phyloP scores from a whole-genome alignment of 2,113 vertebrate genomes.

The Drymodes brunneopygia region DNA sequence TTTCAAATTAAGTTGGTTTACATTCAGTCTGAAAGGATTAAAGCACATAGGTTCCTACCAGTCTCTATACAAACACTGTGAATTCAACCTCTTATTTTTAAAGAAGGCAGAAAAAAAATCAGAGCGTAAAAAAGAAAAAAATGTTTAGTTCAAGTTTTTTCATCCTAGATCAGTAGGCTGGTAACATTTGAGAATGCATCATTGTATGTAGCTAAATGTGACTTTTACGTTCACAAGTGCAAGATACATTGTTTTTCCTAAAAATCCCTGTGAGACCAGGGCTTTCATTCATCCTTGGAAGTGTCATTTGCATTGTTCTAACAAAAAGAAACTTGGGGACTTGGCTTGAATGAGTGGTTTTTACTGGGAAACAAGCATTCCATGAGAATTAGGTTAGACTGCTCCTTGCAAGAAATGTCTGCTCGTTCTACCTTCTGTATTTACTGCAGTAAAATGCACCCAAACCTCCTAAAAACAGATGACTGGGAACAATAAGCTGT shows the following conservation, averaged over 20 bases:
- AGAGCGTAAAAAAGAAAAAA: conserved; percentile 15
- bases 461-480: neutral
- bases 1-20: conserved; percentile 69
- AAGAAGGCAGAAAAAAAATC: neutral
- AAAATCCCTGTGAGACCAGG: neutral
- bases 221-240: neutral
- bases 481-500: neutral
- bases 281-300: neutral
- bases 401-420: neutral
- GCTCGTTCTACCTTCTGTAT: neutral
- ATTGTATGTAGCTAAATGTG: neutral
- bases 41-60: conserved; percentile 26
- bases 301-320: neutral
- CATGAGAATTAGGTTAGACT: neutral
- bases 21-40: conserved; percentile 72
- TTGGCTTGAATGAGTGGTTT: neutral
- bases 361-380: neutral
- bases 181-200: neutral
- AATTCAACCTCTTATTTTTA: conserved; percentile 11
- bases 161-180: conserved; percentile 10
- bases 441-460: neutral
- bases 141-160: conserved; percentile 44
- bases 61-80: conserved; percentile 43
- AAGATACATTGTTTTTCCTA: neutral
- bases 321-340: neutral